Conservation (phyloP, 2,797 vertebrate genomes). For the Paedocypris micromegethes region DNA sequence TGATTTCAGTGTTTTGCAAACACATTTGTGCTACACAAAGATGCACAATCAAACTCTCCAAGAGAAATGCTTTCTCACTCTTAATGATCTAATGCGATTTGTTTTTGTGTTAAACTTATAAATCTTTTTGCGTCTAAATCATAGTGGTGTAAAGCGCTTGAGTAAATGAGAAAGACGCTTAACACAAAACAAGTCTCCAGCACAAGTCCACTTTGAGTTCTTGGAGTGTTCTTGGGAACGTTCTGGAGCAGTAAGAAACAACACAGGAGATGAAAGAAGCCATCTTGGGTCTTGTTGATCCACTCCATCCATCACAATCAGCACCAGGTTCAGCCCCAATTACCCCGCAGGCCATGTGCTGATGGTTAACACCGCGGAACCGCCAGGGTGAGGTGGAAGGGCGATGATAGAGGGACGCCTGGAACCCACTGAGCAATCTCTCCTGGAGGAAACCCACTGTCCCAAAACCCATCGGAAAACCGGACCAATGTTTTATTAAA, state of each 20-base stretch:
- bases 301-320: slow-evolving; percentile 72
- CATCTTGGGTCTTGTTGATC: slow-evolving; percentile 46
- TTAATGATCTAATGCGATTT: too few relatives aligned
- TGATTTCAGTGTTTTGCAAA: too few relatives aligned
- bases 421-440: background rate
- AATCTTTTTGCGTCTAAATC: too few relatives aligned
- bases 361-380: slow-evolving; percentile 70
- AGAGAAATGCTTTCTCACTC: too few relatives aligned
- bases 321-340: slow-evolving; percentile 63
- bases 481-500: too few relatives aligned
- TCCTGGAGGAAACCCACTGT: too few relatives aligned
- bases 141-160: slow-evolving; percentile 41
- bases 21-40: too few relatives aligned
- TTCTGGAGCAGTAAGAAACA: background rate
- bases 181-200: slow-evolving; percentile 27
- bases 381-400: slow-evolving; percentile 37
- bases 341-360: slow-evolving; percentile 66
- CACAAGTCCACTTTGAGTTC: slow-evolving; percentile 15
- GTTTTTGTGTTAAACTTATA: too few relatives aligned
- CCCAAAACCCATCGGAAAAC: too few relatives aligned
- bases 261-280: slow-evolving; percentile 60
- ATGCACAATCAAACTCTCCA: too few relatives aligned
- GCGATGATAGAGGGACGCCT: slow-evolving; percentile 44
- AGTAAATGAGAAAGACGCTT: slow-evolving; percentile 26
- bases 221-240: slow-evolving; percentile 7